These are phyloP conservation scores for Anastrepha ludens DNA, from an alignment of 1,140 invertebrate genomes.

Conservation along the genomic window DNA sequence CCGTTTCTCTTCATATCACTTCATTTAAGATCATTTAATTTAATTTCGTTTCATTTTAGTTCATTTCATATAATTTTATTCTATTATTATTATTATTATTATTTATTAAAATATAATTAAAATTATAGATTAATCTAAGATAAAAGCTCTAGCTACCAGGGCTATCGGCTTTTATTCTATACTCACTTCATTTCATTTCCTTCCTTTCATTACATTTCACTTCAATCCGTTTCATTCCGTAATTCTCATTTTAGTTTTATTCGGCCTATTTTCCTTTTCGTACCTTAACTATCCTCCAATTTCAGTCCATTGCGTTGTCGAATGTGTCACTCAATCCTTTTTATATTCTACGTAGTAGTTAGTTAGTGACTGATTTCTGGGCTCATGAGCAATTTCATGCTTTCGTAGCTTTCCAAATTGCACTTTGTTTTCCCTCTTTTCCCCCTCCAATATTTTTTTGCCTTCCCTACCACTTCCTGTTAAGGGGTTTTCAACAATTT, in stretches of 20 bases:
- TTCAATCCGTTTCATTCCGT: not conserved
- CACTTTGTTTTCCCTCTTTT: not conserved
- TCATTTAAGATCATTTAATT: too few species aligned
- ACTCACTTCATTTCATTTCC: not conserved
- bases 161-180: too few species aligned
- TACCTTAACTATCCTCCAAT: not conserved
- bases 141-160: too few species aligned
- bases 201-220: not conserved
- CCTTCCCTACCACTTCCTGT: not conserved
- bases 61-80: not conserved
- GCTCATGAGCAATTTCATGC: slow-evolving; percentile 47
- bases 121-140: too few species aligned
- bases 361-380: slow-evolving; percentile 41
- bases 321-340: not conserved
- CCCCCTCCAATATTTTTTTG: not conserved
- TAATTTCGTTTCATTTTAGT: not conserved
- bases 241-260: too few species aligned
- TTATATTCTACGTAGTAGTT: not conserved
- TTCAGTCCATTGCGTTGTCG: not conserved
- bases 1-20: too few species aligned
- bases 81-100: too few species aligned
- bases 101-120: too few species aligned
- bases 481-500: not conserved
- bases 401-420: slow-evolving; percentile 28
- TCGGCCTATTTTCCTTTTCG: not conserved